Evolutionary conservation across 2,113 vertebrate genomes (phyloP), one percentile per base, ranked within the genome.

Genomic region (Callionymus lyra): DNA sequence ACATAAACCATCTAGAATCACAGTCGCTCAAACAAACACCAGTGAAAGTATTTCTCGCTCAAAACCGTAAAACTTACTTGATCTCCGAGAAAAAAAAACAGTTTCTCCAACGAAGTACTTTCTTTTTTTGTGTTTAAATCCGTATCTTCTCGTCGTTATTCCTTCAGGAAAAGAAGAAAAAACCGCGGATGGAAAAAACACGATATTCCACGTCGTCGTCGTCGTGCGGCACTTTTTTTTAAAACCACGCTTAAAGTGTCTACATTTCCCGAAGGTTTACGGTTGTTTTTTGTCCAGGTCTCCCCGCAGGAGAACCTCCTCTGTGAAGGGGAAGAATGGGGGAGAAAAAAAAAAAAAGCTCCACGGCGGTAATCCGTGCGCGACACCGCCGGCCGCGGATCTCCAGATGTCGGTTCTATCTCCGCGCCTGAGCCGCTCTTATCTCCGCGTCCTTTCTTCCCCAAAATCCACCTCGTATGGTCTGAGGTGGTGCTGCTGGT

Each of bases 391-490:
- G 58, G 63, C 55, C 70, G 42, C 53, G 63, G 68, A 65, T 61
- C 65, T 61, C 44, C 51, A 35, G 59, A 45, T 34, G 53, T 53
- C 18, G 34, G 34, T 12, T 35, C 31, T 54, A 10, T 64, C 58
- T 41, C 49, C 56, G 52, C 62, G 47, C 43, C 39, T 53, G 49
- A 31, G 76, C 46, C 51, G 46, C 12, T 50, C 61, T 76, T 79
- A 81, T 81, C 80, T 77, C 42, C 47, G 50, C 72, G 72, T 73
- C 59, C 50, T 75, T 81, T 79, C 76, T 70, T 79, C 62, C 60
- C 37, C n/a, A n/a, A 72, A 77, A 71, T 65, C 70, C 59, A 68
- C 51, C 69, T 79, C 66, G 48, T 57, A 65, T 39, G 27, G 64
- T 34, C 63, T 72, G 71, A n/a, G n/a, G n/a, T n/a, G n/a, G n/a